A percentile compares a stretch with the other conserved stretches of the same genome.
These are phyloP conservation scores for Lottia gigantea DNA, from an alignment of 2,888 invertebrate species.

Conservation along the genomic window DNA sequence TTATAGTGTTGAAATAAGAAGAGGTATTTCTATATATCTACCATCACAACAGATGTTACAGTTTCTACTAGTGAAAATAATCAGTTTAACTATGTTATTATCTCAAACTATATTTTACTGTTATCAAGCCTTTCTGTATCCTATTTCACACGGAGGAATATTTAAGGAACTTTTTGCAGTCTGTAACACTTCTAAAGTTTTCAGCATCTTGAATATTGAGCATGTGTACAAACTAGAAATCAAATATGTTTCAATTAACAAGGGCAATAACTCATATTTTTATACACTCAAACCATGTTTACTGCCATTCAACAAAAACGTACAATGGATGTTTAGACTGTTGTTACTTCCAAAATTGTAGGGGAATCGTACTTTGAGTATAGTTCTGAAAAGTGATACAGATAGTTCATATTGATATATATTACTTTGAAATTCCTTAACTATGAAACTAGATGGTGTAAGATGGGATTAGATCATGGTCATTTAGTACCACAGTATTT, in stretches of 20 bases:
- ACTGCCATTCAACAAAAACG: too few relatives aligned
- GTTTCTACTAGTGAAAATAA: constrained; percentile 14
- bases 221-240: too few relatives aligned
- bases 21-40: constrained; percentile 15
- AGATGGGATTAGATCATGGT: constrained; percentile 16
- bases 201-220: too few relatives aligned
- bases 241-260: too few relatives aligned
- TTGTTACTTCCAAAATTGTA: not conserved
- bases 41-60: constrained; percentile 27
- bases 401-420: not conserved
- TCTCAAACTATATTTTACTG: constrained; percentile 17
- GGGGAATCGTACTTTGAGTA: not conserved
- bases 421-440: too few relatives aligned
- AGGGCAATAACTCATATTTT: too few relatives aligned
- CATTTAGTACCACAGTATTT: constrained; percentile 18
- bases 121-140: constrained; percentile 25
- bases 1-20: constrained; percentile 13
- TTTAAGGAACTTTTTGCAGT: too few relatives aligned
- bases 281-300: too few relatives aligned
- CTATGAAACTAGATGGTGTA: constrained; percentile 5
- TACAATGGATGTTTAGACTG: not conserved
- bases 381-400: not conserved
- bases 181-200: too few relatives aligned
- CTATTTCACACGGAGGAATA: too few relatives aligned
- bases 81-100: constrained; percentile 15